Conservation (phyloP, 30 jellyfish, hydroid and myxozoan species). For the Pelagia noctiluca region DNA sequence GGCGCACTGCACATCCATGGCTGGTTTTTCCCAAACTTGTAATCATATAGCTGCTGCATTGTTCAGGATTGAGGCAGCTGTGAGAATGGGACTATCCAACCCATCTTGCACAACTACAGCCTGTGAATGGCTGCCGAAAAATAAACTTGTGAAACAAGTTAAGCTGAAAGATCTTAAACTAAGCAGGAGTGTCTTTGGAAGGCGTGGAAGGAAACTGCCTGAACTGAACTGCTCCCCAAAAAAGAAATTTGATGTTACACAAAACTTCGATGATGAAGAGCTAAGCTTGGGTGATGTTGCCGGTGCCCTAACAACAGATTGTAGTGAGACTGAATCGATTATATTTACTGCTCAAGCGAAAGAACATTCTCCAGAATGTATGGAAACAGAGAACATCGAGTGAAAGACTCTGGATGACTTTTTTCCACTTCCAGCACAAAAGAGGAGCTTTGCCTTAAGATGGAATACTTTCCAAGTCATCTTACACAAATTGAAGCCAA, state of each 20-base stretch:
- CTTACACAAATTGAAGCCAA: slow-evolving; percentile 1
- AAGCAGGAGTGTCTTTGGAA: slow-evolving; percentile 37
- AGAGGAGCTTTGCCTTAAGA: neutral
- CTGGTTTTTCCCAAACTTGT: slow-evolving; percentile 54
- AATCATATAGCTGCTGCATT: slow-evolving; percentile 72
- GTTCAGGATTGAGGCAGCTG: too few relatives aligned
- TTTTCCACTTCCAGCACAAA: neutral
- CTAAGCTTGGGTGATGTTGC: neutral
- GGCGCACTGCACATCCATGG: slow-evolving; percentile 69
- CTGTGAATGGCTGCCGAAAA: slow-evolving; percentile 50
- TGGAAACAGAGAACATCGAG: neutral
- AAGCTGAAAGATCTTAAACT: slow-evolving; percentile 23
- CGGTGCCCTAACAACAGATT: neutral
- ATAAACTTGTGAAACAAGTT: slow-evolving; percentile 10
- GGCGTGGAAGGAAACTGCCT: slow-evolving; percentile 30
- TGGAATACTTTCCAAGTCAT: neutral
- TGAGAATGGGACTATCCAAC: slow-evolving; percentile 43
- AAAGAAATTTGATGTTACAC: slow-evolving; percentile 11
- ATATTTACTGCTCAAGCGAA: slow-evolving; percentile 17
- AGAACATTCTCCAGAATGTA: neutral
- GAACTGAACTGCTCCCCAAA: slow-evolving; percentile 35
- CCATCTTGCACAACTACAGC: slow-evolving; percentile 58
- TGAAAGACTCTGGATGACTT: neutral
- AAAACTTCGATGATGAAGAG: neutral
- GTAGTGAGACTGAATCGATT: slow-evolving; percentile 11